A percentile compares a stretch with the other conserved stretches of the same genome.
Evolutionary conservation across 2,888 invertebrate genomes (phyloP).

Genomic region (Zygaena filipendulae): DNA sequence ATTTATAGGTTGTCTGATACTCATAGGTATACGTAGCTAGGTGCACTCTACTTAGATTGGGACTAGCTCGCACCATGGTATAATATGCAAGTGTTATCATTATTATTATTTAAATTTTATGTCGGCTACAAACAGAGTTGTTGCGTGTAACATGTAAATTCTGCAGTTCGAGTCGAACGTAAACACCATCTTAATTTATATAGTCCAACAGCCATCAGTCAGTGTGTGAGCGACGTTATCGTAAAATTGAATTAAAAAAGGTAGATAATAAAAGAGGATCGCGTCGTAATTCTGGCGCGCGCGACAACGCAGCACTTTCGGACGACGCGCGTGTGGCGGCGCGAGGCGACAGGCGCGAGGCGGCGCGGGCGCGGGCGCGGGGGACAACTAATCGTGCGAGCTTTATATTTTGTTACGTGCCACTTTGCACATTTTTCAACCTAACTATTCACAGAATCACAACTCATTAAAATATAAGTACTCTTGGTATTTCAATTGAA

Average conservation of each 20-base stretch:
- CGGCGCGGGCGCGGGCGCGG: slow-evolving; percentile 21
- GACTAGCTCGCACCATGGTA: no score
- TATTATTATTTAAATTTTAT: no score
- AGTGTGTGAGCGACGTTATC: slow-evolving; percentile 42
- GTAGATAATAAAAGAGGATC: slow-evolving; percentile 57
- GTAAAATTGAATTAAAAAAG: slow-evolving; percentile 66
- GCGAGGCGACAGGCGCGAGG: slow-evolving; percentile 10
- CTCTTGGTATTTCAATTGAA: slow-evolving; percentile 5
- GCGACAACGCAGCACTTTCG: slow-evolving; percentile 63
- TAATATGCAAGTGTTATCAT: no score
- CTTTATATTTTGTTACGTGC: slow-evolving; percentile 26
- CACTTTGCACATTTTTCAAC: slow-evolving; percentile 26
- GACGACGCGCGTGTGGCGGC: slow-evolving; percentile 49
- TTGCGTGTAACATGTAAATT: no score
- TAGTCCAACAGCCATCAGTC: slow-evolving; percentile 19
- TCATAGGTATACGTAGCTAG: no score
- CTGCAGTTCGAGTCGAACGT: no score
- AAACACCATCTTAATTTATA: no score
- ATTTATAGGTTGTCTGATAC: no score
- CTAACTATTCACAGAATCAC: slow-evolving; percentile 1
- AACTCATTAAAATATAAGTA: slow-evolving; percentile 1
- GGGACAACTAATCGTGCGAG: slow-evolving; percentile 47
- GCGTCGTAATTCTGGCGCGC: slow-evolving; percentile 63
- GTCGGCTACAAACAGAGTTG: no score
- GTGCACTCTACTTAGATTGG: no score